A percentile compares a stretch with the other conserved stretches of the same genome.
phyloP scores from a whole-genome alignment of 2,888 invertebrate genomes.

The Sminthurinus aureus region DNA sequence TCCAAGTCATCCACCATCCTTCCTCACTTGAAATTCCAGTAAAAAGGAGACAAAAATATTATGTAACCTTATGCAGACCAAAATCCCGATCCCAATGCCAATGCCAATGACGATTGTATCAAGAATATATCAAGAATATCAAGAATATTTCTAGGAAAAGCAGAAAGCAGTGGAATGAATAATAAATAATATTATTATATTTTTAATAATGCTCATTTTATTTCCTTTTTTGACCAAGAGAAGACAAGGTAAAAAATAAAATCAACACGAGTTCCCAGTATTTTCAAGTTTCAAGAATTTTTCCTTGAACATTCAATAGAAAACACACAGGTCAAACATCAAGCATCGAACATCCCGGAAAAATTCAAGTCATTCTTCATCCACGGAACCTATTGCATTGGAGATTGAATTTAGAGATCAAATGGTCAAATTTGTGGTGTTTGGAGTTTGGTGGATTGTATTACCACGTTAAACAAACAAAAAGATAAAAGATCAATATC shows the following conservation, averaged over 20 bases:
- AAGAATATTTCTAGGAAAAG: conserved; percentile 8
- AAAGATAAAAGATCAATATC: too few species aligned
- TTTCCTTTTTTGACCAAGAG: not conserved
- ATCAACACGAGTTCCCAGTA: not conserved
- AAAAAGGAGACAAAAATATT: not conserved
- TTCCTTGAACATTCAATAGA: too few species aligned
- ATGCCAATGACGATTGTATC: not conserved
- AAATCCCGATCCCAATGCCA: too few species aligned
- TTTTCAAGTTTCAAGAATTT: not conserved
- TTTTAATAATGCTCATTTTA: not conserved
- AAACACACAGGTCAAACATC: too few species aligned
- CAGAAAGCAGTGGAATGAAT: not conserved
- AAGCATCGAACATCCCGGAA: too few species aligned
- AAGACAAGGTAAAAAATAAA: not conserved
- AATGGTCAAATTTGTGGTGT: too few species aligned
- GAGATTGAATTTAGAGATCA: too few species aligned
- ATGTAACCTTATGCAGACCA: not conserved
- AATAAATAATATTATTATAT: not conserved
- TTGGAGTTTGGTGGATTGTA: too few species aligned
- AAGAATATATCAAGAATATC: not conserved
- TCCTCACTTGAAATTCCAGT: conserved; percentile 22
- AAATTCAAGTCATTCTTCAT: too few species aligned
- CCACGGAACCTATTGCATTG: too few species aligned
- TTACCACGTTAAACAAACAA: too few species aligned
- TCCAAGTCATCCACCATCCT: conserved; percentile 13